Evolutionary conservation across 2,888 invertebrate species (phyloP).

Genomic region (Melangyna quadrimaculata): DNA sequence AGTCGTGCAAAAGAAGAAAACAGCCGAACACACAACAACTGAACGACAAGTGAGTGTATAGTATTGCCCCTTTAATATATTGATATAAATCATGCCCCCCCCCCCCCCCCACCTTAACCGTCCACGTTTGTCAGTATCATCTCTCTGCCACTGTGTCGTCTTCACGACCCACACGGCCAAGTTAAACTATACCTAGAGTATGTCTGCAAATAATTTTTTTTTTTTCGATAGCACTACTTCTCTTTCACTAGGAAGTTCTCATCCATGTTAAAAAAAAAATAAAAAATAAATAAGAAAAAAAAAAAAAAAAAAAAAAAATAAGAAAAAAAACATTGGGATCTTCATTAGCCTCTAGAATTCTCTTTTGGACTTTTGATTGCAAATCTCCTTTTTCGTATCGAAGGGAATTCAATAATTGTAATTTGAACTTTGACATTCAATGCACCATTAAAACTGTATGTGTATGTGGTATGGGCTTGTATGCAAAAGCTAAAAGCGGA

Average conservation of each 20-base stretch:
- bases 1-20: constrained; percentile 96
- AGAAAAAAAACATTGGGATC: not conserved
- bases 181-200: not conserved
- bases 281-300: not conserved
- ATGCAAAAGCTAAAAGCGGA: constrained; percentile 7
- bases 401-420: constrained; percentile 46
- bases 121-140: not conserved
- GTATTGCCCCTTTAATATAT: constrained; percentile 39
- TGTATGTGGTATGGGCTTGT: constrained; percentile 3
- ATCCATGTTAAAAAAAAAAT: not conserved
- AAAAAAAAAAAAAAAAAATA: not conserved
- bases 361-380: constrained; percentile 20
- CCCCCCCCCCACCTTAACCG: no score
- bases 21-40: constrained; percentile 97
- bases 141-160: not conserved
- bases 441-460: not conserved
- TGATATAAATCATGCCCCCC: not conserved
- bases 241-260: not conserved
- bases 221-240: not conserved
- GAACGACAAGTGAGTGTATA: constrained; percentile 88
- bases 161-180: not conserved
- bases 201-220: constrained; percentile 1
- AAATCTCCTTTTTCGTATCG: constrained; percentile 4
- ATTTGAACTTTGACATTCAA: constrained; percentile 48
- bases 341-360: constrained; percentile 25